Percentiles rank a stretch among this genome's conserved stretches.
Conservation (phyloP, 2,113 vertebrate genomes). For the Arvicanthis niloticus region DNA sequence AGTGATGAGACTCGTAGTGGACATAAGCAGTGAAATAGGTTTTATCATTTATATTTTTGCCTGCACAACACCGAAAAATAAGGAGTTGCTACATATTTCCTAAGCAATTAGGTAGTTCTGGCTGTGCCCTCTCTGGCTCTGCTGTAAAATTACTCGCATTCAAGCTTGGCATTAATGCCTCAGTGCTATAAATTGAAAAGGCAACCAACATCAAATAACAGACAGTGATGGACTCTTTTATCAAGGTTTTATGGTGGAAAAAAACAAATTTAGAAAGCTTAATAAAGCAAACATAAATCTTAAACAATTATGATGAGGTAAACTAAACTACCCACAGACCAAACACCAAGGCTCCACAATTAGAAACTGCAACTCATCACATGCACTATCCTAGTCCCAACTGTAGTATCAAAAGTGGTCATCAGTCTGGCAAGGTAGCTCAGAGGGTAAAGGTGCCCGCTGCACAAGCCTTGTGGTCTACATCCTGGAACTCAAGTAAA, state of each 20-base stretch:
- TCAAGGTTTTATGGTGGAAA: neutral
- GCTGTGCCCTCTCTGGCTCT: neutral
- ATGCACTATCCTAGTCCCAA: neutral
- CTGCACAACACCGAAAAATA: conserved; percentile 29
- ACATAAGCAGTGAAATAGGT: conserved; percentile 31
- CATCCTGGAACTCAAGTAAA: neutral
- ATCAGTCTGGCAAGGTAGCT: neutral
- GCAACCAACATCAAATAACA: neutral
- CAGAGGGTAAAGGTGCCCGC: neutral
- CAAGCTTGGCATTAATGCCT: neutral
- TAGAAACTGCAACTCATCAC: neutral
- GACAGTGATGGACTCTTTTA: neutral
- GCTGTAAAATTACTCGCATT: conserved; percentile 46
- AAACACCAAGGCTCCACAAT: neutral
- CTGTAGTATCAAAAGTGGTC: neutral
- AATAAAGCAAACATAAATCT: conserved; percentile 5
- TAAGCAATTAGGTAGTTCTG: conserved; percentile 26
- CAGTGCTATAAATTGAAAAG: conserved; percentile 7
- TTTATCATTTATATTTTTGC: neutral
- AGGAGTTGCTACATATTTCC: conserved; percentile 26
- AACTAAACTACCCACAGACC: neutral
- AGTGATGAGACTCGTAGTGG: neutral
- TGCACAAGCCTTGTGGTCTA: neutral
- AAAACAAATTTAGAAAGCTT: conserved; percentile 45
- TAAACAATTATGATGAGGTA: conserved; percentile 28